A percentile compares a stretch with the other conserved stretches of the same genome.
phyloP scores from a whole-genome alignment of 1,140 invertebrate species.

The Sitophilus oryzae region DNA sequence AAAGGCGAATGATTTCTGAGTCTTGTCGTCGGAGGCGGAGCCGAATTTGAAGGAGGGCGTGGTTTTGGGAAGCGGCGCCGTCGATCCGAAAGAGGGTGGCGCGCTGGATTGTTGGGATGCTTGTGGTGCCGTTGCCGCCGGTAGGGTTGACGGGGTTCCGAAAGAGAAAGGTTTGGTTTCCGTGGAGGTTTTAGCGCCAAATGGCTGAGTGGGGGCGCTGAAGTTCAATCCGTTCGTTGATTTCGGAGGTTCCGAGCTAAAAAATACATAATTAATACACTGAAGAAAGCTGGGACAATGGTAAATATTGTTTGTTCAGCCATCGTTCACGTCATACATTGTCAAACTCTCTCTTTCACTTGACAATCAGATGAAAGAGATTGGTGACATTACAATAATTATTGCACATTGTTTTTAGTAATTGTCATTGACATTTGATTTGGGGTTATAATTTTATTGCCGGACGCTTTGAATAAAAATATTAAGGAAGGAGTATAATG shows the following conservation, averaged over 20 bases:
- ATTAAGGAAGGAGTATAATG: too few species aligned
- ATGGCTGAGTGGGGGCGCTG: conserved; percentile 5
- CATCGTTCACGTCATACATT: too few species aligned
- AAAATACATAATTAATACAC: not conserved
- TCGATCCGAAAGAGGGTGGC: not conserved
- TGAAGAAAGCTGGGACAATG: not conserved
- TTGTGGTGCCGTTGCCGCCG: not conserved
- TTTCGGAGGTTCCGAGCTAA: conserved; percentile 1
- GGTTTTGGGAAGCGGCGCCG: not conserved
- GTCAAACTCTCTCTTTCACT: too few species aligned
- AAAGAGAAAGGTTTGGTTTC: conserved; percentile 12
- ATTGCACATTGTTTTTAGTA: too few species aligned
- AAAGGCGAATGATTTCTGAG: too few species aligned
- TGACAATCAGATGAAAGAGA: too few species aligned
- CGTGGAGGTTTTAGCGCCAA: not conserved
- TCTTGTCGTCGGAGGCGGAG: not conserved
- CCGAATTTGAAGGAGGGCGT: not conserved
- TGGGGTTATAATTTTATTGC: too few species aligned
- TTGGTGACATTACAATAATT: too few species aligned
- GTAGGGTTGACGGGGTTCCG: conserved; percentile 1
- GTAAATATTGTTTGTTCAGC: too few species aligned
- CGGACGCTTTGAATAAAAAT: too few species aligned
- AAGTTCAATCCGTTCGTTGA: conserved; percentile 22
- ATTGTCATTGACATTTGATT: too few species aligned
- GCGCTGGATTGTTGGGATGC: not conserved